phyloP scores from a whole-genome alignment of 2,797 vertebrate species.

The Meriones psammophilus region DNA sequence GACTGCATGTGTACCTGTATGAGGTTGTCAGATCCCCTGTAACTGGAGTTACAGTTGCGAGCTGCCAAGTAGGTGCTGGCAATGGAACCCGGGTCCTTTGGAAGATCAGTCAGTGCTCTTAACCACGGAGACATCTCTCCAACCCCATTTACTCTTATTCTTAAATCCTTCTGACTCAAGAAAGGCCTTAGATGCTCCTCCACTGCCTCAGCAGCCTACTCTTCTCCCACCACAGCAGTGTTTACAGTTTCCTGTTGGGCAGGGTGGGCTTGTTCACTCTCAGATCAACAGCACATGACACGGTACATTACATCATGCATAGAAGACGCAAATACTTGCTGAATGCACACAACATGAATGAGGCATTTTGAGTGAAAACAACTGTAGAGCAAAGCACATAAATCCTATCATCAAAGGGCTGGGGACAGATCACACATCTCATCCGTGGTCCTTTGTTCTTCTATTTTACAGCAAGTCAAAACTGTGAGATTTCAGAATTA shows the following conservation, averaged over 20 bases:
- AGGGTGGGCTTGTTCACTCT: neutral
- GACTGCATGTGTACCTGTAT: no score
- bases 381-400: neutral
- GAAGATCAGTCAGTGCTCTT: no score
- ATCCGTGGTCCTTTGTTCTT: conserved; percentile 20
- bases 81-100: no score
- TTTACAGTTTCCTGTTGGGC: neutral
- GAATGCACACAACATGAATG: neutral
- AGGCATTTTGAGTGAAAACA: neutral
- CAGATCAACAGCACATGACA: neutral
- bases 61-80: no score
- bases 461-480: conserved; percentile 92
- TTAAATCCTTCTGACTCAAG: neutral
- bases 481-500: conserved; percentile 96
- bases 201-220: neutral
- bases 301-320: fast-evolving
- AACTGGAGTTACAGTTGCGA: no score
- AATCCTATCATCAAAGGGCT: neutral
- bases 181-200: neutral
- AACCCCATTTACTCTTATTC: neutral
- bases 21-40: no score
- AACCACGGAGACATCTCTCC: no score
- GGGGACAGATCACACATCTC: neutral
- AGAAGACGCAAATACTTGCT: neutral
- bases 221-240: neutral